Conservation (phyloP, 1,140 invertebrate genomes). For the Contarinia nasturtii region DNA sequence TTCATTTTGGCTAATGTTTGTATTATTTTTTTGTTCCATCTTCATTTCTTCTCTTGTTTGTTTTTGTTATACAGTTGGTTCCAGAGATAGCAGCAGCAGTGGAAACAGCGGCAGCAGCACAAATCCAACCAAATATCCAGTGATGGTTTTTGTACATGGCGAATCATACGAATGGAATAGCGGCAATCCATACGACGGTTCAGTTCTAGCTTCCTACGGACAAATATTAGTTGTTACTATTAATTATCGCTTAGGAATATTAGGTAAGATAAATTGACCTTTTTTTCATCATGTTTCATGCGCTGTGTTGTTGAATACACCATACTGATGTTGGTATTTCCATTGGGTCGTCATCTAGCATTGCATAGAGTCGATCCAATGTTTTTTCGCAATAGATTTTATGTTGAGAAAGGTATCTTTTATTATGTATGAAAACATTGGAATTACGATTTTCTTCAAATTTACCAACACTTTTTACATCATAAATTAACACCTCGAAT, state of each 20-base stretch:
- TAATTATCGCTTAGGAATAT: conserved; percentile 89
- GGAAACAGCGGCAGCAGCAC: conserved; percentile 6
- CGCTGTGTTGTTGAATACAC: too few relatives aligned
- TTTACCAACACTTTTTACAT: too few relatives aligned
- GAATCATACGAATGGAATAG: conserved; percentile 94
- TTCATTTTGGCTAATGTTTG: too few relatives aligned
- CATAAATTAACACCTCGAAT: too few relatives aligned
- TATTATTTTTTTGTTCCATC: background rate
- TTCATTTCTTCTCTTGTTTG: conserved; percentile 6
- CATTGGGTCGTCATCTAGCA: background rate
- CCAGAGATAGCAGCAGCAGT: background rate
- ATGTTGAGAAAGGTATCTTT: too few relatives aligned
- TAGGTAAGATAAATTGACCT: conserved; percentile 44
- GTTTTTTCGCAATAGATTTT: too few relatives aligned
- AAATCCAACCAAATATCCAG: conserved; percentile 45
- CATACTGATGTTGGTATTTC: too few relatives aligned
- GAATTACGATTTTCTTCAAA: too few relatives aligned
- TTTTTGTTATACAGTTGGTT: conserved; percentile 7
- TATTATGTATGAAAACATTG: too few relatives aligned
- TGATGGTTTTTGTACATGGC: conserved; percentile 88
- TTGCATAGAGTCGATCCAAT: too few relatives aligned
- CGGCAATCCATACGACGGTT: conserved; percentile 89
- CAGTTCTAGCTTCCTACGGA: conserved; percentile 76
- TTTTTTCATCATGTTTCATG: too few relatives aligned
- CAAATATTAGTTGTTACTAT: conserved; percentile 89